Base-by-base conservation (phyloP, 2,797 vertebrate genomes). In the Takifugu rubripes region DNA sequence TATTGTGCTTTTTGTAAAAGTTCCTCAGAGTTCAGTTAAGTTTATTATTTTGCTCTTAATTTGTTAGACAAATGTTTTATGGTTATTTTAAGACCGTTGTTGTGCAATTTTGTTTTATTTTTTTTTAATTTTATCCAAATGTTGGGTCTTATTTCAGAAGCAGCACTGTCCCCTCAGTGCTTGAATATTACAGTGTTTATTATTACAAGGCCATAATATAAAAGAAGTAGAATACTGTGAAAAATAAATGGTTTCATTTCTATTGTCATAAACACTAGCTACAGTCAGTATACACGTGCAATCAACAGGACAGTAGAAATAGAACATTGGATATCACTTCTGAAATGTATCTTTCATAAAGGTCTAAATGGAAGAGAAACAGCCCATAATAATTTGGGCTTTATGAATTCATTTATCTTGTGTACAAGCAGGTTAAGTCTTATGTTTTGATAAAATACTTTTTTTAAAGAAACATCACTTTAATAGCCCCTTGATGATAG, bases 1-100 rank as follows among this genome's bases (percentile, higher is more conserved):
- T 73, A 51, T 81, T 70, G 65, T 92, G 87, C 91, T 92, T 93
- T 93, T 93, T 90, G 91, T 92, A 90, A 92, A 92, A 92, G 90
- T 92, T 88, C 33, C 51, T 68, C 43, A 45, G 68, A 70, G 24
- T 64, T 72, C 75, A 29, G 61, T 76, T 68, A 61, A 48, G 81
- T 75, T 72, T 69, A 66, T 82, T 67, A 79, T 82, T 84, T 83
- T 89, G 74, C 76, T 88, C 77, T 91, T 88, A 82, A 82, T 89
- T 88, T 81, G 75, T 87, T 86, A 91, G 88, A 91, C 80, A 74
- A 73, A 73, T 76, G 51, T 73, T 81, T 85, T 79, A 83, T 87
- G 84, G 83, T 90, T 85, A 77, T 84, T 90, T 87, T 84, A 54
- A 84, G 75, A 88, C 86, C 86, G 52, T 77, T 70, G 87, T 73